phyloP scores from a whole-genome alignment of 2,888 invertebrate species.

The Melieria crassipennis region DNA sequence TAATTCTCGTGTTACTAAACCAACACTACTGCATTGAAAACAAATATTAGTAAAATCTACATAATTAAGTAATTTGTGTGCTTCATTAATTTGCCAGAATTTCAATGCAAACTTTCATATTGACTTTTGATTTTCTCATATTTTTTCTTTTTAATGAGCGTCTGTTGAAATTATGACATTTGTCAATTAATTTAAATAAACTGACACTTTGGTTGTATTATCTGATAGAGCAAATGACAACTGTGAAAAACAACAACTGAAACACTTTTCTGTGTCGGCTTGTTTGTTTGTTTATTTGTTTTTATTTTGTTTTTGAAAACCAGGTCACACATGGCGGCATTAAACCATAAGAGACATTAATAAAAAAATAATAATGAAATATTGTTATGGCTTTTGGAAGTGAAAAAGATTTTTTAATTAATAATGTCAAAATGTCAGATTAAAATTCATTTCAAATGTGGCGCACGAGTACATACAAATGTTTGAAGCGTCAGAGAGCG shows the following conservation, averaged over 20 bases:
- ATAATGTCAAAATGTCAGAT: constrained; percentile 61
- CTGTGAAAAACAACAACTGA: constrained; percentile 29
- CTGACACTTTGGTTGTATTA: constrained; percentile 25
- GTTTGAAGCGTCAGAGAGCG: neutral
- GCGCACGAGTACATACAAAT: constrained; percentile 33
- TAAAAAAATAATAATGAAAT: constrained; percentile 21
- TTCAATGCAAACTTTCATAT: no score
- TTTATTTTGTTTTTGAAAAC: constrained; percentile 13
- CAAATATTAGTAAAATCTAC: no score
- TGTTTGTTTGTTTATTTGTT: no score
- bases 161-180: constrained; percentile 27
- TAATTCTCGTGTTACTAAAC: no score
- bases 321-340: constrained; percentile 19
- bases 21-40: no score
- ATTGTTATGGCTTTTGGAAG: constrained; percentile 9
- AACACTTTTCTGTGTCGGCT: no score
- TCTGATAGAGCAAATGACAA: constrained; percentile 30
- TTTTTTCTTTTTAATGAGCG: neutral
- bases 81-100: no score
- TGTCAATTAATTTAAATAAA: constrained; percentile 32
- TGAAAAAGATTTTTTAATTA: constrained; percentile 19
- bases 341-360: constrained; percentile 19
- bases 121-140: neutral
- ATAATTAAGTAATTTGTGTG: no score
- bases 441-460: constrained; percentile 60